Evolutionary conservation across 2,888 invertebrate species (phyloP), one percentile per base, ranked within the genome.

Genomic region (Latrodectus elegans): DNA sequence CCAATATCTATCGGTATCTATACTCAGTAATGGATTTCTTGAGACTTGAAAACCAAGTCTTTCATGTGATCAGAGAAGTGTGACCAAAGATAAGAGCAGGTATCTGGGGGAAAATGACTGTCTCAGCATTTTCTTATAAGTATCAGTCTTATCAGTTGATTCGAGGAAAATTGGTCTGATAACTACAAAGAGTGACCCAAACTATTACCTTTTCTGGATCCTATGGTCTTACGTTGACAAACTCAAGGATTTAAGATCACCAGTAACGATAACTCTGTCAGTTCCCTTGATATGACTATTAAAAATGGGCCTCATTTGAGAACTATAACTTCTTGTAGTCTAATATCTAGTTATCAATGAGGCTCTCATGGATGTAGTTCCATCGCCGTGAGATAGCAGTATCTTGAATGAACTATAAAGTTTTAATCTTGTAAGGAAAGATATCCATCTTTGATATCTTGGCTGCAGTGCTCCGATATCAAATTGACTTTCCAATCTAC

Each of bases 231-330:
- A 26, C 70, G 3, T 70, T 70, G 38, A 70, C 22, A 75, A 75
- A 75, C 55, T 75, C 75, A 26, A 17, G 11, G 26, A 55, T 12
- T 8, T 64, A 64, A 49, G 64, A 60, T 64, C 60, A 3, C 75
- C 75, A 75, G 55, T 49, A 64, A 22, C 49, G 64, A 64, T 75
- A 75, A 26, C 64, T 75, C 15, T 60, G 64, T 75, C 55, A n/a
- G 64, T 60, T 75, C 49, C 6, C 38, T 38, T 64, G 64, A 75
- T 26, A 4, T 38, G 38, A 38, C 38, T 3, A 38, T 6, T 60
- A 75, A 26, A 75, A 22, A 75, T 60, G 14, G 75, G 38, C 26
- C 14, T 38, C 8, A 38, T 60, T 15, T 9, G 15, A 75, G 14
- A 75, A 64, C 38, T 38, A 60, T 75, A 38, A 64, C 60, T 75